Evolutionary conservation across 2,888 invertebrate genomes (phyloP).

Genomic region (Cetonia aurata): DNA sequence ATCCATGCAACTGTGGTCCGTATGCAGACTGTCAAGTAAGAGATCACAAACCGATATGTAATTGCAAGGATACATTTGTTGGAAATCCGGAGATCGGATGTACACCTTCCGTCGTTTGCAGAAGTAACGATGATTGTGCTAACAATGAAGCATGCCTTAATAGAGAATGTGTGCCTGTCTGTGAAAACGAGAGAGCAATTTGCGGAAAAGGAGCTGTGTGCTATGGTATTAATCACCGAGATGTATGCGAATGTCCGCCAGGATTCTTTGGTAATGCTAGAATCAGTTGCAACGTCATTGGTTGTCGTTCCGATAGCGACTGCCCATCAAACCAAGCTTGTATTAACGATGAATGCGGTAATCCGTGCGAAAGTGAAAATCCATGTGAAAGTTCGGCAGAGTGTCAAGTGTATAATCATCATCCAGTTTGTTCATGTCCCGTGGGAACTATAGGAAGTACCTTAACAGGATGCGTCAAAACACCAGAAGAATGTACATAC

Average conservation of each 20-base stretch:
- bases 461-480: slow-evolving; percentile 73
- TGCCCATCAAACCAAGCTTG: slow-evolving; percentile 87
- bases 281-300: slow-evolving; percentile 82
- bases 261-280: slow-evolving; percentile 87
- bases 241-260: slow-evolving; percentile 86
- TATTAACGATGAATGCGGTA: slow-evolving; percentile 82
- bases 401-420: slow-evolving; percentile 83
- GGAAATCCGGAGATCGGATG: slow-evolving; percentile 90
- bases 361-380: slow-evolving; percentile 78
- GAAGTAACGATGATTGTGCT: slow-evolving; percentile 82
- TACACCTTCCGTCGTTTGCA: slow-evolving; percentile 76
- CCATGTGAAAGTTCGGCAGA: slow-evolving; percentile 80
- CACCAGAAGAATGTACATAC: slow-evolving; percentile 74
- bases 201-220: slow-evolving; percentile 87
- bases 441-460: slow-evolving; percentile 78
- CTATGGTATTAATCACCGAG: slow-evolving; percentile 82
- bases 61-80: slow-evolving; percentile 85
- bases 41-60: slow-evolving; percentile 89
- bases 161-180: slow-evolving; percentile 85
- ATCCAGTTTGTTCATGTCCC: slow-evolving; percentile 85
- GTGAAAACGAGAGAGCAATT: slow-evolving; percentile 75
- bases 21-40: slow-evolving; percentile 87
- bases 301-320: slow-evolving; percentile 83
- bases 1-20: slow-evolving; percentile 88
- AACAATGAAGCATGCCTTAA: slow-evolving; percentile 87